These are phyloP conservation scores for Corvus hawaiiensis DNA, from an alignment of 2,113 vertebrate species.

Conservation along the genomic window DNA sequence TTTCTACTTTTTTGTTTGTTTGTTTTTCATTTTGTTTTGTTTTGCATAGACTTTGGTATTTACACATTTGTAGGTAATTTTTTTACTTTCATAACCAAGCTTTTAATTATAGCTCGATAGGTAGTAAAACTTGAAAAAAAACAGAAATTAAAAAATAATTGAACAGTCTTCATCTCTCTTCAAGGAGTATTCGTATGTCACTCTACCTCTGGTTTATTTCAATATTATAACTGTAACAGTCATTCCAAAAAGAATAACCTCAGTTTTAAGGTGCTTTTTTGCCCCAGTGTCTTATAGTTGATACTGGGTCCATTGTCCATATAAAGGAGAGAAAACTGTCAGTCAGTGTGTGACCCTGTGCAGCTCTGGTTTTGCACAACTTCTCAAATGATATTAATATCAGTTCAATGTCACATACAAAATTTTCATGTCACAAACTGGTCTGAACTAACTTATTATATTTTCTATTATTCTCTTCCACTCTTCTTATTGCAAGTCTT, in stretches of 20 bases:
- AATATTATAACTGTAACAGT: background rate
- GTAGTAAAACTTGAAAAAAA: background rate
- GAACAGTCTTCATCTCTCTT: background rate
- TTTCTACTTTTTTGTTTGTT: background rate
- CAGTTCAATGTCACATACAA: background rate
- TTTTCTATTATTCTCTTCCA: background rate
- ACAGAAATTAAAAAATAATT: background rate
- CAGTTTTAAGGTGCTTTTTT: background rate
- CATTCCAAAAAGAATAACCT: background rate
- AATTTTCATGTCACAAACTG: background rate
- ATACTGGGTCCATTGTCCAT: background rate
- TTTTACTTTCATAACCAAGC: background rate
- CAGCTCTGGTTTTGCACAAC: background rate
- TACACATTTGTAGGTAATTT: background rate
- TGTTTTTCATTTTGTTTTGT: background rate
- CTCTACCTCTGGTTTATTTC: background rate
- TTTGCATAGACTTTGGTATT: background rate
- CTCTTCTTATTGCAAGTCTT: background rate
- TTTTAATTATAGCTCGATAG: background rate
- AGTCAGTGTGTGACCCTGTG: background rate
- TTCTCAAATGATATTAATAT: background rate
- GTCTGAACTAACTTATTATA: background rate
- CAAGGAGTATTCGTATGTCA: background rate
- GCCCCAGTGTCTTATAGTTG: background rate
- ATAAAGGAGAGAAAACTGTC: background rate